Evolutionary conservation across 2,797 vertebrate species (phyloP).

Genomic region (Molossus alvarezi): DNA sequence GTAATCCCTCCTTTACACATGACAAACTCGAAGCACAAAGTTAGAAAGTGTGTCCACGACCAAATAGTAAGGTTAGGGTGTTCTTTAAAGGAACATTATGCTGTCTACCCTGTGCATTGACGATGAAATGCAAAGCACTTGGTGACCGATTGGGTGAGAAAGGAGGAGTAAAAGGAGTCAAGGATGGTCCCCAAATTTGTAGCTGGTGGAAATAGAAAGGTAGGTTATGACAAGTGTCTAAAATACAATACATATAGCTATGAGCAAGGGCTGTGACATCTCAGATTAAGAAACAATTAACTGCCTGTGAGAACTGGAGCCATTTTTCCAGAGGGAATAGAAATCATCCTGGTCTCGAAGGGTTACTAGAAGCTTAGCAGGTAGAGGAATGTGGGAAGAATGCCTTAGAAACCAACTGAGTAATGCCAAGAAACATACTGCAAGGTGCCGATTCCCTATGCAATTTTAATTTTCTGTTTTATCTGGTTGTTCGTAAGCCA

Average conservation of each 20-base stretch:
- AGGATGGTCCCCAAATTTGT: not conserved
- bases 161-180: not conserved
- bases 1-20: not conserved
- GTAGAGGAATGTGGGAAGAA: not conserved
- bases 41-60: not conserved
- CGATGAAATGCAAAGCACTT: not conserved
- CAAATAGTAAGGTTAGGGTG: not conserved
- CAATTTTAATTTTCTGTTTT: conserved; percentile 62
- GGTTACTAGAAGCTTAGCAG: not conserved
- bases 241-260: not conserved
- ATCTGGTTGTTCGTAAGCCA: conserved; percentile 11
- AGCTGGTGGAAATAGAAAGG: not conserved
- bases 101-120: not conserved
- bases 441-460: not conserved
- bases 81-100: not conserved
- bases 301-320: not conserved
- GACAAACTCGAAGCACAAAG: not conserved
- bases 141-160: not conserved
- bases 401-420: not conserved
- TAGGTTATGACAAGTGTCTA: not conserved
- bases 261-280: not conserved
- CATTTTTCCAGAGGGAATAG: not conserved
- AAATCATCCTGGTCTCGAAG: conserved; percentile 8
- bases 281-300: not conserved
- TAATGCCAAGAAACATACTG: not conserved